A percentile compares a stretch with the other conserved stretches of the same genome.
phyloP scores from a whole-genome alignment of 1,140 invertebrate genomes.

The Coelopa frigida region DNA sequence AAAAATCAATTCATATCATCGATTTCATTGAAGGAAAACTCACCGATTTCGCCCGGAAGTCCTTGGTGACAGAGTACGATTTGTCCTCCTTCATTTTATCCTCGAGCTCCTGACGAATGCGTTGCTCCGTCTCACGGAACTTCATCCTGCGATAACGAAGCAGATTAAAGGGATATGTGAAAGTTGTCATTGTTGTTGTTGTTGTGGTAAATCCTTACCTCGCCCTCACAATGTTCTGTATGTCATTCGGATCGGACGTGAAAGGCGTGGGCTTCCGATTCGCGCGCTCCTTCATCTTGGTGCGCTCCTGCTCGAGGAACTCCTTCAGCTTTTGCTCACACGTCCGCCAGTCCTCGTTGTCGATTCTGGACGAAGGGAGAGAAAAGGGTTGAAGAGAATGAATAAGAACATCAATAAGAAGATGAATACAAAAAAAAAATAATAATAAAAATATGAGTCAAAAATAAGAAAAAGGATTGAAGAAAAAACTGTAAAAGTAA shows the following conservation, averaged over 20 bases:
- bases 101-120: conserved; percentile 33
- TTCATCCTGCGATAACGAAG: conserved; percentile 24
- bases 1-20: neutral
- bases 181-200: neutral
- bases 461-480: no score
- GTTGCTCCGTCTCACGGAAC: conserved; percentile 38
- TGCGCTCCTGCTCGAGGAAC: conserved; percentile 34
- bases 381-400: neutral
- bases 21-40: no score
- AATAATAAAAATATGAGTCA: no score
- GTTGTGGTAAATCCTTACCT: no score
- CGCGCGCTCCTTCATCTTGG: conserved; percentile 40
- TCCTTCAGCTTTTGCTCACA: conserved; percentile 40
- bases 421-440: no score
- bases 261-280: conserved; percentile 27
- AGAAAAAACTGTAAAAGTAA: no score
- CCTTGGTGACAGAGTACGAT: no score
- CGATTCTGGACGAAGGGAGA: conserved; percentile 26
- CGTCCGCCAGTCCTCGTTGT: conserved; percentile 39
- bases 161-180: conserved; percentile 1
- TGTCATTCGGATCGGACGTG: conserved; percentile 35
- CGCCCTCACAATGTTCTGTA: conserved; percentile 34
- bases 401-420: no score
- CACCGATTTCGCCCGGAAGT: conserved; percentile 5
- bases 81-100: conserved; percentile 15